These are phyloP conservation scores for Eristalis intricaria DNA, from an alignment of 2,888 invertebrate genomes.

Conservation along the genomic window DNA sequence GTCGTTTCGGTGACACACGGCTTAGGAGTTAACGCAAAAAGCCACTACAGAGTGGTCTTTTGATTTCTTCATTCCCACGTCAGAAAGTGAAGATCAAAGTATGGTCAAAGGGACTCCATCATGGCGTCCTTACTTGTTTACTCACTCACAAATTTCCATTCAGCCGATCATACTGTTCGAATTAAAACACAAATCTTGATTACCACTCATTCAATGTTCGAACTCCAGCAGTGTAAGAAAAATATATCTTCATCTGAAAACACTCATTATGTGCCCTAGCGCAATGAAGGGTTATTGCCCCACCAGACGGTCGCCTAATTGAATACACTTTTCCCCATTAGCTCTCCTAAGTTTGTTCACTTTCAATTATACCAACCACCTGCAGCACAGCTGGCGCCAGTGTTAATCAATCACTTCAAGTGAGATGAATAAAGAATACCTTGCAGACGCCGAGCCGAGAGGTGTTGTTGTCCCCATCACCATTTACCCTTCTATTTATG, in stretches of 20 bases:
- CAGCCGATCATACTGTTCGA: no score
- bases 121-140: no score
- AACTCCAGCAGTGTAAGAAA: not conserved
- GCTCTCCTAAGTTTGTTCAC: slow-evolving; percentile 1
- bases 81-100: no score
- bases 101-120: no score
- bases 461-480: not conserved
- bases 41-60: no score
- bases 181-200: not conserved
- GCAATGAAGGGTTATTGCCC: not conserved
- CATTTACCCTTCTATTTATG: slow-evolving; percentile 21
- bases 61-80: no score
- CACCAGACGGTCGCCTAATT: not conserved
- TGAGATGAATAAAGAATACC: not conserved
- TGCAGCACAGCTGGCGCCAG: slow-evolving; percentile 48
- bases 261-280: not conserved
- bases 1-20: no score
- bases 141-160: no score
- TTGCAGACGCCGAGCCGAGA: not conserved
- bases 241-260: not conserved
- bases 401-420: slow-evolving; percentile 2
- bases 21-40: no score
- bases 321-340: slow-evolving; percentile 29
- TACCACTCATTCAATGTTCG: not conserved
- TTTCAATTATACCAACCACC: slow-evolving; percentile 46